Evolutionary conservation across 2,888 invertebrate species (phyloP), one percentile per base, ranked within the genome.

Genomic region (Trichopria drosophilae): DNA sequence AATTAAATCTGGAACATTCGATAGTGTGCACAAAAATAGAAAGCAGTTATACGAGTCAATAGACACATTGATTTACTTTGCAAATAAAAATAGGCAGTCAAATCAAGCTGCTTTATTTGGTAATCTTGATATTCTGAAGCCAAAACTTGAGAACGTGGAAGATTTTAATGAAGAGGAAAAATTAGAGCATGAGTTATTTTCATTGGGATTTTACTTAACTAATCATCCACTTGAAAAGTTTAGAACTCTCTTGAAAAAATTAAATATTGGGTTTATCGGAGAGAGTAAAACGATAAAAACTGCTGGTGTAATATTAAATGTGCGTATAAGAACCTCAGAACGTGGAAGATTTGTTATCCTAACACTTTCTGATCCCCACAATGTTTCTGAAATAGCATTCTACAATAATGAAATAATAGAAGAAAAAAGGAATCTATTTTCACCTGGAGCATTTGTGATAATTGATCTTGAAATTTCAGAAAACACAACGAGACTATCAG

Each of bases 121-220:
- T 42, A 42, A 34, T 42, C 42, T 42, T 42, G 42, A 42, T 42
- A 34, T 42, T 15, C 42, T 42, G 23, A 42, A 42, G 34, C 42
- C 42, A 34, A 42, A 42, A 42, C n/a, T 42, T 42, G 42, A 42
- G 42, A 42, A 42, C n/a, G 42, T 42, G 42, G 42, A 42, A 42
- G 23, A 42, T 42, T 42, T 42, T 42, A 34, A 42, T 42, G 42
- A 42, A 42, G 42, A 42, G 42, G 42, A 42, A 42, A 42, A 42
- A 42, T 42, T 42, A 42, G 42, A 42, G 15, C 31, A 42, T 42
- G 42, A 42, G 42, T 42, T 42, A 42, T 42, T 42, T 42, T 42
- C 42, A 42, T 34, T 42, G 34, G 42, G 42, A 42, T 42, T 42
- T 42, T 42, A 42, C 34, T 42, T 42, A 42, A 42, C 42, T 42